A percentile compares a stretch with the other conserved stretches of the same genome.
phyloP scores from a whole-genome alignment of 2,888 invertebrate species.

The Mellilla xanthometata region DNA sequence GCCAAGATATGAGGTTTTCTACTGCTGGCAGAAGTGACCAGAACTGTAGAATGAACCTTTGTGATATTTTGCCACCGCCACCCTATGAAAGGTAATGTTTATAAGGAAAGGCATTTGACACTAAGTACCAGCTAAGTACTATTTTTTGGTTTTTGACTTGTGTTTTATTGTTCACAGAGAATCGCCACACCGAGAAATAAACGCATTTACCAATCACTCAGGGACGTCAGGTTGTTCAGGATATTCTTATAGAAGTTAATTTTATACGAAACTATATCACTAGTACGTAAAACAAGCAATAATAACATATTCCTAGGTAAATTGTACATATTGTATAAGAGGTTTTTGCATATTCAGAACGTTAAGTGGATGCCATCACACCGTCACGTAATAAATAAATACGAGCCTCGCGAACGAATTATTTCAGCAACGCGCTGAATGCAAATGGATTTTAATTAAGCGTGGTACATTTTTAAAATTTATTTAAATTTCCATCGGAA shows the following conservation, averaged over 20 bases:
- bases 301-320: conserved; percentile 54
- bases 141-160: too few relatives aligned
- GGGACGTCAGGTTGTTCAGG: conserved; percentile 76
- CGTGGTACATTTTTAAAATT: conserved; percentile 18
- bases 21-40: conserved; percentile 63
- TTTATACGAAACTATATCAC: conserved; percentile 61
- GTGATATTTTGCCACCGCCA: conserved; percentile 72
- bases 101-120: too few relatives aligned
- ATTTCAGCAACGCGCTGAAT: conserved; percentile 28
- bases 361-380: conserved; percentile 43
- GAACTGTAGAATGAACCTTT: conserved; percentile 75
- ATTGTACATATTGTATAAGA: conserved; percentile 69
- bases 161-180: conserved; percentile 58
- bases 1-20: conserved; percentile 52
- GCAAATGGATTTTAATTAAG: conserved; percentile 30
- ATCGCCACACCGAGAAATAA: conserved; percentile 69
- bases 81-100: conserved; percentile 71
- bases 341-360: conserved; percentile 51
- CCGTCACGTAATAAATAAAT: conserved; percentile 38
- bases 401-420: conserved; percentile 21
- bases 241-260: conserved; percentile 71
- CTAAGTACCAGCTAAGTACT: too few relatives aligned
- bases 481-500: conserved; percentile 1
- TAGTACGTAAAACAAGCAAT: conserved; percentile 77
- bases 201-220: conserved; percentile 67